phyloP scores from a whole-genome alignment of 1,140 invertebrate species.

The Calephelis virginiensis region DNA sequence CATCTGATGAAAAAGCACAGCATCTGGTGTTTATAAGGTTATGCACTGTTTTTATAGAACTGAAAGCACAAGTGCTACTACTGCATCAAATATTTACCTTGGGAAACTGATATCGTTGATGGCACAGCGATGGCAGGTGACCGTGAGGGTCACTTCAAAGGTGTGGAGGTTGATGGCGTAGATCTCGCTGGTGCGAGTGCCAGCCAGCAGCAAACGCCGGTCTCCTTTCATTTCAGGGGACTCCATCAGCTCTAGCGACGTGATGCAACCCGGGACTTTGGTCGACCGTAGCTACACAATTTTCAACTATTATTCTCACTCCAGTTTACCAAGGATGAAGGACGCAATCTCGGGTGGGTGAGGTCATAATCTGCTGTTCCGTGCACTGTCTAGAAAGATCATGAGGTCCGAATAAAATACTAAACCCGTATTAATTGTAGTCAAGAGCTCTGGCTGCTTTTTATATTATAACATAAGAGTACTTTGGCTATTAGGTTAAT shows the following conservation, averaged over 20 bases:
- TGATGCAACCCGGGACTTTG: slow-evolving; percentile 81
- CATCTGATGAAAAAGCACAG: no score
- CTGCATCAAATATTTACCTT: slow-evolving; percentile 75
- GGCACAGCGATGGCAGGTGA: slow-evolving; percentile 89
- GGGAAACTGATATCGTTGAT: slow-evolving; percentile 93
- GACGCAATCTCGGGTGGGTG: background rate
- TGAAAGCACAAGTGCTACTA: no score
- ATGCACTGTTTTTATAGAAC: no score
- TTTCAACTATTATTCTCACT: background rate
- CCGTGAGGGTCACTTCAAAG: slow-evolving; percentile 84
- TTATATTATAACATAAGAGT: no score
- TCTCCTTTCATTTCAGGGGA: slow-evolving; percentile 39
- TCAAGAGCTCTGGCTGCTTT: no score
- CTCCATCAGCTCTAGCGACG: slow-evolving; percentile 81
- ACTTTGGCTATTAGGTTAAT: no score
- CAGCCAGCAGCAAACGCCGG: slow-evolving; percentile 82
- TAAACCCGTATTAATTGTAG: no score
- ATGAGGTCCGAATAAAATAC: no score
- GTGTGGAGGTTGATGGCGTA: slow-evolving; percentile 86
- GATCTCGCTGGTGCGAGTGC: slow-evolving; percentile 89
- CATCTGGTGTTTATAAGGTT: no score
- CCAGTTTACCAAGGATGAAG: no score
- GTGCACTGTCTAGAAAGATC: no score
- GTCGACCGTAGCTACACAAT: slow-evolving; percentile 78
- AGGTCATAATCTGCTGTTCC: no score